Evolutionary conservation across 2,888 invertebrate genomes (phyloP), one percentile per base, ranked within the genome.

Genomic region (Sphecodes monilicornis): DNA sequence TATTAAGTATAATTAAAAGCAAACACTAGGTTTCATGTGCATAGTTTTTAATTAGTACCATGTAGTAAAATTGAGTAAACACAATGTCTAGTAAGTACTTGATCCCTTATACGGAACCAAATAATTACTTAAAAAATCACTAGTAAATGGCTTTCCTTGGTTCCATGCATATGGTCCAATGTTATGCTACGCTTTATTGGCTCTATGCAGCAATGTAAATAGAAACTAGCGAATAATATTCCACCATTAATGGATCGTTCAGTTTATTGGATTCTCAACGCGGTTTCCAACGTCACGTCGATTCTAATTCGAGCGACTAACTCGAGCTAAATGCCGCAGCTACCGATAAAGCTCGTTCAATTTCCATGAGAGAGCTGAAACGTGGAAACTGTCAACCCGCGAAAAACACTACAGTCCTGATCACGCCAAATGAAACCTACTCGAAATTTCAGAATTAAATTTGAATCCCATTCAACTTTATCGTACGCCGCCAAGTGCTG

Each of bases 381-480:
- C 66, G 66, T 22, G 66, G 22, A 66, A n/a, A 36, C 36, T 66
- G 66, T 22, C 64, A 22, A 10, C 18, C 36, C 11, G n/a, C 22
- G 36, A 66, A 74, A 68, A 68, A 77, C 71, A 46, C 8, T 36
- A 26, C n/a, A n/a, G n/a, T 29, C 39, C 43, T 70, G 64, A 46
- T 60, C 32, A 29, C 50, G 26, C n/a, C 50, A 41, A 74, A 78
- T 50, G 74, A 60, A 74, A 69, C n/a, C n/a, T 11, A 54, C 18
- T 64, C 71, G 72, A 60, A 69, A 85, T 73, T 80, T 84, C 69
- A 1, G 60, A 72, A 84, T 84, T 79, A 79, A 85, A 85, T 84
- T 79, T 69, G 68, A 76, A 84, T 84, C 73, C 70, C 84, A 85
- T 85, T 85, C 80, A 84, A 84, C 74, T 84, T 85, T 84, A 84